Evolutionary conservation across 2,888 invertebrate species (phyloP).

Genomic region (Pogonocherus hispidulus): DNA sequence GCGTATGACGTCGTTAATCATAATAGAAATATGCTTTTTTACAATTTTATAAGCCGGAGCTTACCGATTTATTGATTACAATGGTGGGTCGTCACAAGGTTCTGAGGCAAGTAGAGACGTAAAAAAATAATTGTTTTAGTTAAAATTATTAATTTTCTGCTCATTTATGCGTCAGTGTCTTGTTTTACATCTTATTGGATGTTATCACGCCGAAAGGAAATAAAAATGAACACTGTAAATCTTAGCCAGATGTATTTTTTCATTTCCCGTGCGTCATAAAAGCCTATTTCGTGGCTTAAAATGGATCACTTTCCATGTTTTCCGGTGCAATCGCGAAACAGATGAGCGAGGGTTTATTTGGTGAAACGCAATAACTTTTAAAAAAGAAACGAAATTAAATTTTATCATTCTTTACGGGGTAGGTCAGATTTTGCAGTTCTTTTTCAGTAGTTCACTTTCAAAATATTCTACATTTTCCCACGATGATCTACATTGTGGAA

Average conservation of each 20-base stretch:
- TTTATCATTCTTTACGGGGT: background rate
- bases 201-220: background rate
- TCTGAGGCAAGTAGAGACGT: too few relatives aligned
- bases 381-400: background rate
- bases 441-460: too few relatives aligned
- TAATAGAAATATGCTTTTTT: constrained; percentile 22
- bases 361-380: background rate
- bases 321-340: background rate
- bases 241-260: constrained; percentile 1
- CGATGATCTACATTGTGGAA: too few relatives aligned
- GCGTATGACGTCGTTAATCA: constrained; percentile 21
- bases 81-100: too few relatives aligned
- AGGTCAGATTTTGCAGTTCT: too few relatives aligned
- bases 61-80: background rate
- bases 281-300: background rate
- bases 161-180: too few relatives aligned
- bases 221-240: constrained; percentile 1
- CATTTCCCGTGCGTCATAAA: constrained; percentile 12
- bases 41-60: background rate
- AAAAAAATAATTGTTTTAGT: too few relatives aligned
- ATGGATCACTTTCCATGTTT: constrained; percentile 3
- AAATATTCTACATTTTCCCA: too few relatives aligned
- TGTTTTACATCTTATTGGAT: background rate
- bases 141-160: too few relatives aligned
- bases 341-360: background rate